Evolutionary conservation across 2,888 invertebrate species (phyloP), one percentile per base, ranked within the genome.

Genomic region (Drosophila yooni): DNA sequence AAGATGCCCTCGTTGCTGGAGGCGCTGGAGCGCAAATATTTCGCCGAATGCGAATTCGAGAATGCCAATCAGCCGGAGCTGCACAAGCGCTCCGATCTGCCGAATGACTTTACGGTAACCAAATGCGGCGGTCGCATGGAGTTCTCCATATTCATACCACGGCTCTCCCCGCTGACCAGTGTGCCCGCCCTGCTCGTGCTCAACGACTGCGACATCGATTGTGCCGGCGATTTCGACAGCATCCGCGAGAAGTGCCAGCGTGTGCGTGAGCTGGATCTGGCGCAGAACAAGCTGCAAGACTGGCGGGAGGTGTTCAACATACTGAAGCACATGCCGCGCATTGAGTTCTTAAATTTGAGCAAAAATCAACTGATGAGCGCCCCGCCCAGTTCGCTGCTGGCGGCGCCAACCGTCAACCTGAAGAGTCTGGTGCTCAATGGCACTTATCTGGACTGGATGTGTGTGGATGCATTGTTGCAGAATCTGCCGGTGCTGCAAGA

Each of bases 271-370:
- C 94, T 99, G 82, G 99, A 99, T 93, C 94, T 99, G 85, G 98
- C 98, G 48, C 97, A 98, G 92, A 99, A 99, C 93, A 96, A 97
- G 92, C 95, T 99, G 29, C 95, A 96, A 72, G 96, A 97, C 90
- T 98, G 98, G 98, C 95, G 95, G 83, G 98, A 99, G 95, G 97
- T 99, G 31, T 96, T 98, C 92, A 96, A 96, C 72, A 97, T 99
- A 89, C 93, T 99, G 75, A 95, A 96, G 91, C 96, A 97, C 92
- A 97, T 98, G 95, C 98, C 98, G 34, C 95, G 96, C 82, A 95
- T 99, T 75, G 96, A 97, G 91, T 98, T 98, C 93, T 95, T 98
- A 58, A 99, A 99, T 93, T 93, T 99, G 82, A 98, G 98, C 92
- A 97, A 97, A 93, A 99, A 99, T 93, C 95, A 96, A 76, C 94